Evolutionary conservation across 1,140 invertebrate genomes (phyloP).

Genomic region (Drosophila mayri): DNA sequence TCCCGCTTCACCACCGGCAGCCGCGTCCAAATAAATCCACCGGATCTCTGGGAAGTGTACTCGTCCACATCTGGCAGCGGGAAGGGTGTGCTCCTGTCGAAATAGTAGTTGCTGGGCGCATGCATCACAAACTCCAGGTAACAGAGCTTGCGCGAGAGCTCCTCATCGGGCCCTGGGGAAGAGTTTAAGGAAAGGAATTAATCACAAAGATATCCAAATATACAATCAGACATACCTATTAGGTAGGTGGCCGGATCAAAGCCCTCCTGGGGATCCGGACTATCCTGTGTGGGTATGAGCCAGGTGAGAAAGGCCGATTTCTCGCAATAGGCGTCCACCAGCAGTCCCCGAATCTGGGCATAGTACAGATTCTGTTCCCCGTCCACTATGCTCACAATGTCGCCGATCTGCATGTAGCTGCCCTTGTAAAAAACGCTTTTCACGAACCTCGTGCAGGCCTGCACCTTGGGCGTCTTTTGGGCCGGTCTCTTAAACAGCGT

Average conservation of each 20-base stretch:
- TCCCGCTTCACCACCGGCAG: constrained; percentile 64
- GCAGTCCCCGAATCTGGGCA: constrained; percentile 94
- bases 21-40: constrained; percentile 89
- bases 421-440: constrained; percentile 94
- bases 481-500: constrained; percentile 93
- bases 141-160: constrained; percentile 93
- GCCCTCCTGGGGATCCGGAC: constrained; percentile 90
- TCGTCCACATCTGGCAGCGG: constrained; percentile 87
- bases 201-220: not conserved
- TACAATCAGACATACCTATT: constrained; percentile 86
- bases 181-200: not conserved
- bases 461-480: constrained; percentile 91
- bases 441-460: constrained; percentile 92
- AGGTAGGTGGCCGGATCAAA: constrained; percentile 97
- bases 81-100: constrained; percentile 91
- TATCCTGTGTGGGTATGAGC: constrained; percentile 94
- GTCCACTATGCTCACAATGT: constrained; percentile 95
- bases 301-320: constrained; percentile 97
- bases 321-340: constrained; percentile 96
- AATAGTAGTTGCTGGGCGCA: constrained; percentile 96
- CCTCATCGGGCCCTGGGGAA: constrained; percentile 94
- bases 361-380: constrained; percentile 92
- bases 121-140: constrained; percentile 97
- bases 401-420: constrained; percentile 94
- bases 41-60: constrained; percentile 82